Conservation (phyloP, 2,113 vertebrate genomes). For the Rallus limicola region DNA sequence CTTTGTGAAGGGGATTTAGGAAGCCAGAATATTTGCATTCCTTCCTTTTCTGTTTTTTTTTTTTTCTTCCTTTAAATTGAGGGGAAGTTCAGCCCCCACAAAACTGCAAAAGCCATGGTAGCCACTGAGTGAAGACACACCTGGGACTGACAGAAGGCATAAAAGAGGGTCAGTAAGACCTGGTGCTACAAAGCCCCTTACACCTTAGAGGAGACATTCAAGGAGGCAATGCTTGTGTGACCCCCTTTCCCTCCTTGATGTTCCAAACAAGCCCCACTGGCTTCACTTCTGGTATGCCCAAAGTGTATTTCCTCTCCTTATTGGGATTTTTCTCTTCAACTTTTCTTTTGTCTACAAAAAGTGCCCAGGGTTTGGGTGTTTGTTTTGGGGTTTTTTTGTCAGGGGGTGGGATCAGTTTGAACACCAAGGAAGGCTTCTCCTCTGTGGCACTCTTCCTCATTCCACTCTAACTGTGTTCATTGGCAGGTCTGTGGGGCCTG, state of each 20-base stretch:
- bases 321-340: neutral
- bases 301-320: neutral
- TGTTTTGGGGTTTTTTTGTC: neutral
- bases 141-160: neutral
- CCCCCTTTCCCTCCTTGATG: neutral
- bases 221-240: neutral
- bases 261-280: neutral
- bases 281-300: neutral
- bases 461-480: neutral
- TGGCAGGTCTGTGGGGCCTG: constrained; percentile 87
- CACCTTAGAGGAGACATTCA: neutral
- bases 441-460: neutral
- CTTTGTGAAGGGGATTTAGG: neutral
- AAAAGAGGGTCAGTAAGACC: neutral
- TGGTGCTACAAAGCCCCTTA: neutral
- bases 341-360: neutral
- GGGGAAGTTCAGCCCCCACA: neutral
- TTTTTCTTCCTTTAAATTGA: neutral
- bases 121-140: neutral
- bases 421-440: neutral
- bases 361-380: no score
- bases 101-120: neutral
- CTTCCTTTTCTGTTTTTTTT: neutral
- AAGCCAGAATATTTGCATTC: neutral
- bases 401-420: neutral